Evolutionary conservation across 2,888 invertebrate species (phyloP).

Genomic region (Drosophila neonasuta): DNA sequence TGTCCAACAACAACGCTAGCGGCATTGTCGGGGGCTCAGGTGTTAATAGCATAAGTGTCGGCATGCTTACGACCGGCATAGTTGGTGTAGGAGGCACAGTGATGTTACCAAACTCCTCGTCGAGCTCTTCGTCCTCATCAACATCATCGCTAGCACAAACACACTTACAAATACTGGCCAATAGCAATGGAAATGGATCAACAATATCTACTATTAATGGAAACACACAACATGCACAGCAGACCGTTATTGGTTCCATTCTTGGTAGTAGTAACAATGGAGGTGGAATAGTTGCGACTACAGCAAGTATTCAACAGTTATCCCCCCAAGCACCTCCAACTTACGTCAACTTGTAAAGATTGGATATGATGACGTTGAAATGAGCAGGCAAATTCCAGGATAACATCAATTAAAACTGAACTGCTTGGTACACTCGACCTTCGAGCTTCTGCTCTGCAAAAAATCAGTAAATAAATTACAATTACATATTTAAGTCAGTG

Average conservation of each 20-base stretch:
- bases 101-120: conserved; percentile 79
- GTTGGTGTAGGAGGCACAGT: conserved; percentile 76
- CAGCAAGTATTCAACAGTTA: conserved; percentile 85
- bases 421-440: conserved; percentile 8
- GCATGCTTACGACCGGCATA: conserved; percentile 81
- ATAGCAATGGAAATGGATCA: conserved; percentile 57
- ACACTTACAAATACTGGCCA: conserved; percentile 76
- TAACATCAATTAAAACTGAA: conserved; percentile 13
- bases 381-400: conserved; percentile 21
- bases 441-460: conserved; percentile 17
- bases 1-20: conserved; percentile 49
- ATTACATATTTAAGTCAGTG: conserved; percentile 33
- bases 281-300: conserved; percentile 70
- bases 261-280: conserved; percentile 26
- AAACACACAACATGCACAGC: conserved; percentile 30
- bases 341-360: conserved; percentile 91
- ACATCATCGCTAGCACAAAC: conserved; percentile 78
- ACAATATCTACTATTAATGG: conserved; percentile 47
- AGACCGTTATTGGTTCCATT: conserved; percentile 5
- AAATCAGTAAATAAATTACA: conserved; percentile 40
- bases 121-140: conserved; percentile 80
- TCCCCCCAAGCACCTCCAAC: conserved; percentile 94
- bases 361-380: conserved; percentile 10
- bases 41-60: conserved; percentile 57
- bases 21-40: conserved; percentile 53